phyloP scores from a whole-genome alignment of 1,140 invertebrate genomes.

The Maniola jurtina region DNA sequence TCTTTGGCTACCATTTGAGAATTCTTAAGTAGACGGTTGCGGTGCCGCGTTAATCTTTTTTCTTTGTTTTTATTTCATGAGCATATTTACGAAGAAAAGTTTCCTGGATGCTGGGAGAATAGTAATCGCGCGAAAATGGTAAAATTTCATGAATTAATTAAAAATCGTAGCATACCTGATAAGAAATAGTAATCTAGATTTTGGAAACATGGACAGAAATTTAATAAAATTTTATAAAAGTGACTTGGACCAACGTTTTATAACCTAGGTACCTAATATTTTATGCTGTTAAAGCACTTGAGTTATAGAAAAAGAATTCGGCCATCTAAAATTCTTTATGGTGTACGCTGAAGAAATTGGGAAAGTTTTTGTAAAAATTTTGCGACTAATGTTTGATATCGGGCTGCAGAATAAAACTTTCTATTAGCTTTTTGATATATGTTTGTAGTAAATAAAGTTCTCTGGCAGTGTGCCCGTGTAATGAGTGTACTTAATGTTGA shows the following conservation, averaged over 20 bases:
- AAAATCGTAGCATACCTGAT: neutral
- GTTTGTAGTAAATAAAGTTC: slow-evolving; percentile 18
- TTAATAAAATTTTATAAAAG: too few relatives aligned
- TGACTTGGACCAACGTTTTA: too few relatives aligned
- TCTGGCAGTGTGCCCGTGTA: slow-evolving; percentile 15
- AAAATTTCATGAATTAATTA: slow-evolving; percentile 63
- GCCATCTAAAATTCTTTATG: slow-evolving; percentile 56
- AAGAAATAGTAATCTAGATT: too few relatives aligned
- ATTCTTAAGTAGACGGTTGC: slow-evolving; percentile 8
- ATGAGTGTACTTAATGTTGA: slow-evolving; percentile 5
- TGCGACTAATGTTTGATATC: slow-evolving; percentile 11
- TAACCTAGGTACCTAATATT: too few relatives aligned
- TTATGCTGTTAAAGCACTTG: neutral
- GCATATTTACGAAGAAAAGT: slow-evolving; percentile 56
- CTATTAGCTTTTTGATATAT: slow-evolving; percentile 25
- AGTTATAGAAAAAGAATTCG: slow-evolving; percentile 39
- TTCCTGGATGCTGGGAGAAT: slow-evolving; percentile 49
- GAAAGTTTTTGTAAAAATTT: slow-evolving; percentile 52
- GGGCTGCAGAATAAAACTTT: slow-evolving; percentile 11
- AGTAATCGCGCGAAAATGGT: slow-evolving; percentile 42
- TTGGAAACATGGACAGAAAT: too few relatives aligned
- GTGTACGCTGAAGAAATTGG: slow-evolving; percentile 52
- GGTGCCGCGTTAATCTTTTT: slow-evolving; percentile 4
- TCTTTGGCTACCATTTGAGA: slow-evolving; percentile 23
- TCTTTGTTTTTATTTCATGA: slow-evolving; percentile 54